Conservation (phyloP, 2,888 invertebrate genomes). For the Andricus curvator region DNA sequence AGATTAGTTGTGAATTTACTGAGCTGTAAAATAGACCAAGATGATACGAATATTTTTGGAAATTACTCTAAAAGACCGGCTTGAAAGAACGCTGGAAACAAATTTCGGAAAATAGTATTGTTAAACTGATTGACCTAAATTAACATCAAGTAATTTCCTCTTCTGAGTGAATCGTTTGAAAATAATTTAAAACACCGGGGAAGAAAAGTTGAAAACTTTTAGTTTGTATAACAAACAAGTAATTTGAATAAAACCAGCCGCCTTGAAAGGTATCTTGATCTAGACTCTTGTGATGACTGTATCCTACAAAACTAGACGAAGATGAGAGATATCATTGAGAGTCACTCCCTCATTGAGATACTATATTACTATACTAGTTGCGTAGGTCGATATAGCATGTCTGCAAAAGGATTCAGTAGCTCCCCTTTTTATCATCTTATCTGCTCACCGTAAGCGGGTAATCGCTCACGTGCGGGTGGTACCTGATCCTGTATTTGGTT, state of each 20-base stretch:
- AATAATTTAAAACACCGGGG: not conserved
- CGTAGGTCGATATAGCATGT: slow-evolving; percentile 25
- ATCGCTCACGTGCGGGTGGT: slow-evolving; percentile 51
- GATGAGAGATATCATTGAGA: slow-evolving; percentile 34
- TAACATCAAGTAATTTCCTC: too few relatives aligned
- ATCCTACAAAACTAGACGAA: slow-evolving; percentile 32
- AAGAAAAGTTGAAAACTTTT: not conserved
- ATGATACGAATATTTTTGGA: not conserved
- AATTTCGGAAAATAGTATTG: too few relatives aligned
- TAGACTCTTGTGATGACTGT: slow-evolving; percentile 17
- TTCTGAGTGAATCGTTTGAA: slow-evolving; percentile 57
- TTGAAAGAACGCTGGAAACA: slow-evolving; percentile 49
- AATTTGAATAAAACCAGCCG: not conserved
- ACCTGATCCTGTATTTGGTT: slow-evolving; percentile 51
- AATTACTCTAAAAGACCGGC: slow-evolving; percentile 4
- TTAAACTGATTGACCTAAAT: too few relatives aligned
- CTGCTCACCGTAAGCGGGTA: slow-evolving; percentile 45
- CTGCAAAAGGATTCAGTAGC: slow-evolving; percentile 40
- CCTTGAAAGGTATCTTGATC: slow-evolving; percentile 12
- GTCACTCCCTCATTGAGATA: slow-evolving; percentile 23
- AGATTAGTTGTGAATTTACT: not conserved
- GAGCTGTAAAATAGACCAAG: not conserved
- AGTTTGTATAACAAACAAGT: not conserved
- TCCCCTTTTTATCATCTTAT: slow-evolving; percentile 21
- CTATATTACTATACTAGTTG: slow-evolving; percentile 16